These are phyloP conservation scores for Etheostoma cragini DNA, from an alignment of 2,113 vertebrate genomes.

Conservation along the genomic window DNA sequence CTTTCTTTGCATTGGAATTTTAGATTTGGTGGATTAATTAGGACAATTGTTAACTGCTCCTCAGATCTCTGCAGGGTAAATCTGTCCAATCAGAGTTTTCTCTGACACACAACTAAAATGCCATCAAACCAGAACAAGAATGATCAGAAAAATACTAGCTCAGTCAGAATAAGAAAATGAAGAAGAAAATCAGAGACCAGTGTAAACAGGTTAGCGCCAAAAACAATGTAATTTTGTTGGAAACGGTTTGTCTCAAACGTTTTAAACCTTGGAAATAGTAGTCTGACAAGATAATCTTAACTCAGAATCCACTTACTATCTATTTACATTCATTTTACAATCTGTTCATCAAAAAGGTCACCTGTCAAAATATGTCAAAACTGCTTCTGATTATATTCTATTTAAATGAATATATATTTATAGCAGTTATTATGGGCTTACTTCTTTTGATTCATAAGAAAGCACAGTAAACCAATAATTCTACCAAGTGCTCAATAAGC, in stretches of 20 bases:
- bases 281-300: neutral
- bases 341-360: neutral
- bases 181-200: too few relatives aligned
- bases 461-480: slow-evolving; percentile 9
- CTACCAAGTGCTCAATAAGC: neutral
- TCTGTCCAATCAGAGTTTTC: too few relatives aligned
- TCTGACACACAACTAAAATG: too few relatives aligned
- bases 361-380: neutral
- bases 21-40: too few relatives aligned
- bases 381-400: neutral
- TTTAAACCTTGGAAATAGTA: neutral
- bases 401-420: neutral
- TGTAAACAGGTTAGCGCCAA: neutral
- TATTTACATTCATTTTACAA: neutral
- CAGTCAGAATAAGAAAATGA: too few relatives aligned
- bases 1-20: too few relatives aligned
- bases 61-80: too few relatives aligned
- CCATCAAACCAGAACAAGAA: too few relatives aligned
- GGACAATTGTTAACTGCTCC: too few relatives aligned
- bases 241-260: neutral
- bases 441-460: neutral
- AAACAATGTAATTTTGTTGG: neutral
- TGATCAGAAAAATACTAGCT: neutral
- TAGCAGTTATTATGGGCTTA: slow-evolving; percentile 3
- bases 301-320: neutral